Evolutionary conservation across 2,797 vertebrate genomes (phyloP), one percentile per base, ranked within the genome.

Genomic region (Protosalanx chinensis): DNA sequence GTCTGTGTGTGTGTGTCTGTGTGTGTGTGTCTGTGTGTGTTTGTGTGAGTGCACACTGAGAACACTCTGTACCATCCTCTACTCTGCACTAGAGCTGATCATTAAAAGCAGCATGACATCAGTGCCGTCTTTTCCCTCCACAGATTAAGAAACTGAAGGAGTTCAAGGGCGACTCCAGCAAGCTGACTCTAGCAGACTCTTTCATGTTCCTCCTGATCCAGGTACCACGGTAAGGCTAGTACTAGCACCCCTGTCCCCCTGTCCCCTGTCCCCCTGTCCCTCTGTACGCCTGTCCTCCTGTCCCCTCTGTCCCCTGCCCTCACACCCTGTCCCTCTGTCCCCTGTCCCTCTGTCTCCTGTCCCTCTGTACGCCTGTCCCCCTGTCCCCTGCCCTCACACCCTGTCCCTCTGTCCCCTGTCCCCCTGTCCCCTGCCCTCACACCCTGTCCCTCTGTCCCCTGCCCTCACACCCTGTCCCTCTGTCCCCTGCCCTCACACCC

Each of bases 171-270:
- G 94, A 98, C 76, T 86, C 94, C 69, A 92, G 92, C 90, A 98
- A 96, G 91, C 92, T 99, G 87, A 95, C 96, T 58, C 93, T 97
- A 88, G 96, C 95, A 1, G 97, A 99, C 86, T 97, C 94, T 82
- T 99, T 99, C 91, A 96, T 99, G 93, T 93, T 92, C 86, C 91
- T 92, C 72, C 82, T 98, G 87, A 97, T 98, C 89, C 96, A 94
- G 88, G 94, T 99, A 89, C 97, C 97, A 90, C 93, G 95, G 97
- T 99, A 91, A 91, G 94, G 75, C 46, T 18, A 27, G 16, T 27
- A 63, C 64, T 29, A 51, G 29, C 32, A 6, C 33, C 32, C 10
- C 16, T 15, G 5, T 16, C 18, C 49, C 5, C 76, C 78, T 82
- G 18, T n/a, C 51, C 18, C 18, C 27, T 59, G 12, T 6, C 5